Evolutionary conservation across 2,888 invertebrate species (phyloP).

Genomic region (Nymphalis c-album): DNA sequence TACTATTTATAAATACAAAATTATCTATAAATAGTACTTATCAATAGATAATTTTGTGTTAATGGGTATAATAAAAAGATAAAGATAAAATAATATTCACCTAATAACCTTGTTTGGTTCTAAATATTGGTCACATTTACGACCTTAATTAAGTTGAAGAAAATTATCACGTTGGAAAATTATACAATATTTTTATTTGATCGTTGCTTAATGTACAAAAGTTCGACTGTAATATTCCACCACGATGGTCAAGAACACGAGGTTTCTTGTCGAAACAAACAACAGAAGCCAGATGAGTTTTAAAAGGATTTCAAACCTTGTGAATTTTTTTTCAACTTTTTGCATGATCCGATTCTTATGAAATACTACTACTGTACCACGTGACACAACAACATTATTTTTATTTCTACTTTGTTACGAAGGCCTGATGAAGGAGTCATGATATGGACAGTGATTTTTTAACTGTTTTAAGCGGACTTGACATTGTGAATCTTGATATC

Average conservation of each 20-base stretch:
- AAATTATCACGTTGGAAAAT: neutral
- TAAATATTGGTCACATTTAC: conserved; percentile 1
- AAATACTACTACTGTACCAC: too few species aligned
- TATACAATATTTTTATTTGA: neutral
- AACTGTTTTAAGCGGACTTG: too few species aligned
- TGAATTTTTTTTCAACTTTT: too few species aligned
- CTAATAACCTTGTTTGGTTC: conserved; percentile 1
- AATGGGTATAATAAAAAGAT: neutral
- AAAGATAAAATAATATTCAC: conserved; percentile 5
- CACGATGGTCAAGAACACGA: too few species aligned
- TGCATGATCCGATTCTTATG: too few species aligned
- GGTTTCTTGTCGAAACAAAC: neutral
- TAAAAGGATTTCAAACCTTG: neutral
- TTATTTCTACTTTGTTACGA: too few species aligned
- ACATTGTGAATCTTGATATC: too few species aligned
- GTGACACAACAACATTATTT: too few species aligned
- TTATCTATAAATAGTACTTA: neutral
- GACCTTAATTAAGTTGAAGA: neutral
- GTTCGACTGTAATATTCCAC: neutral
- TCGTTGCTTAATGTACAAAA: neutral
- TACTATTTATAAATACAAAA: neutral
- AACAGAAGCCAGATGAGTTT: neutral
- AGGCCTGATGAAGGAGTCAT: too few species aligned
- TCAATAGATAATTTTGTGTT: neutral
- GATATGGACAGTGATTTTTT: too few species aligned